Evolutionary conservation across 2,888 invertebrate species (phyloP), one percentile per base, ranked within the genome.

Genomic region (Coleophora deauratella): DNA sequence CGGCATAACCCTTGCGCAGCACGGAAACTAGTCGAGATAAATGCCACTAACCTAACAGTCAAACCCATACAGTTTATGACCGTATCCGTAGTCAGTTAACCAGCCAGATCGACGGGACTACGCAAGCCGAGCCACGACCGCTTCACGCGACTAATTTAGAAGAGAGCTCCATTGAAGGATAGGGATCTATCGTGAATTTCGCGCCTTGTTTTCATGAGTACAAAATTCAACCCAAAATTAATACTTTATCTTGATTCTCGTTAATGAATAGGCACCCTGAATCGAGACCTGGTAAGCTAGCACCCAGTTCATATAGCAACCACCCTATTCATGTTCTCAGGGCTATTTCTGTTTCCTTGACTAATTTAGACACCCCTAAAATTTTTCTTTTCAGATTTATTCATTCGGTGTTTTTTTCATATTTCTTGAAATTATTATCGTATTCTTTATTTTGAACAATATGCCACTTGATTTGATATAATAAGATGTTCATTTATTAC

Each of bases 231-330:
- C 59, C 59, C 57, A 35, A 34, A 38, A 59, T 57, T n/a, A n/a
- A n/a, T n/a, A n/a, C n/a, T n/a, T n/a, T n/a, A n/a, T n/a, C 68
- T 65, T 65, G 66, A 66, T 66, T 59, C 63, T 55, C 58, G 57
- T n/a, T 62, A 78, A 77, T 81, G 79, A 72, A 80, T 80, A 80
- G 64, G 61, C 59, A 57, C 61, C 63, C 63, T 65, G 66, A 70
- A 72, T 72, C 67, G 68, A 63, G 69, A 73, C 58, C 69, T 64
- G 62, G 50, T 55, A 53, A 56, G 47, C 51, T 57, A 52, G 38
- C 62, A n/a, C n/a, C n/a, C n/a, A n/a, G 78, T 78, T 75, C 45
- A 72, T 66, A 78, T 79, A 62, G 72, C 71, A 71, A 81, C 81
- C 57, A 72, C 63, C 78, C 77, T 74, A 75, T 72, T 66, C 53